Base-by-base conservation (phyloP, 2,888 invertebrate species). In the Oxytorus armatus region DNA sequence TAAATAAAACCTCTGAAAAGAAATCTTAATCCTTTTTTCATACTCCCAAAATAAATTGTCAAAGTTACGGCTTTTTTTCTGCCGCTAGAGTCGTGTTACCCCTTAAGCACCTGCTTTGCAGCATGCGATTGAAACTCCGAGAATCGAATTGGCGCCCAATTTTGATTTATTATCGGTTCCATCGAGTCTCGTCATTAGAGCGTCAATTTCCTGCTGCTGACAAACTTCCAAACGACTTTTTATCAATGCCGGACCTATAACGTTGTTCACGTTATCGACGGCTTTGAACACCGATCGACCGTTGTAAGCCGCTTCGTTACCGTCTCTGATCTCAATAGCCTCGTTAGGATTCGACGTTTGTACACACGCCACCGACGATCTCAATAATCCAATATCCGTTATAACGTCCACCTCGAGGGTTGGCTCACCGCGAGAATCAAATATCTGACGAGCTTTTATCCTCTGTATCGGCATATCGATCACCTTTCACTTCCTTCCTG, bases 341-440 rank as follows among this genome's bases (percentile, higher is more conserved):
- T 84, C 89, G 55, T 87, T 87, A 3, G 87, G 86, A 81, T 83
- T 88, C 0, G 84, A 53, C n/a, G 82, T 39, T 1, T 86, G 51
- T 0, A 82, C 83, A 14, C 86, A 86, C 0, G 91, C 87, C 0
- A 91, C 89, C 3, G 90, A 88, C 0, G 89, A 87, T 63, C 91
- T 84, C 11, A 91, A 73, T n/a, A 91, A 63, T 3, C 91, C 91
- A 8, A 90, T 85, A 3, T 91, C 90, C 0, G 90, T 90, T 23
- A 91, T 87, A 10, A 91, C 51, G 39, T 91, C 91, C 3, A 91
- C 89, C 82, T 91, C 95, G 69, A 95, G 93, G 11, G 95, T 95
- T n/a, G 95, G 95, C 87, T 95, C 95, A 25, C 95, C 95, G 77
- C 95, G 93, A 81, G 95, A 94, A 92, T 95, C 95, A 89, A 94